A percentile compares a stretch with the other conserved stretches of the same genome.
phyloP scores from a whole-genome alignment of 2,888 invertebrate species.

The Hemicrepidius hirtus region DNA sequence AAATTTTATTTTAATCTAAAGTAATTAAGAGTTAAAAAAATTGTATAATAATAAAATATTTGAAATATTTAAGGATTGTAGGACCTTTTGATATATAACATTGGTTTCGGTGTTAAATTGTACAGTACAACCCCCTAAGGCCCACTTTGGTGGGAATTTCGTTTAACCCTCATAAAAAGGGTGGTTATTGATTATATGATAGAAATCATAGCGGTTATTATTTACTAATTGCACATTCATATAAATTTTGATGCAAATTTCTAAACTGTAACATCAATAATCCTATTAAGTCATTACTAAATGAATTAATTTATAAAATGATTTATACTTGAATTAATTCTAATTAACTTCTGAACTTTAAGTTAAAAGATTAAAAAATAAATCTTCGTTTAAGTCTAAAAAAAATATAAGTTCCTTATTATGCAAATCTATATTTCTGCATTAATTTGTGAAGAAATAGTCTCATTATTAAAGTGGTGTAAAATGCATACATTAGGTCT shows the following conservation, averaged over 20 bases:
- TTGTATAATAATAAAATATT: background rate
- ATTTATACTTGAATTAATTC: too few relatives aligned
- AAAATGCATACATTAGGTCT: constrained; percentile 4
- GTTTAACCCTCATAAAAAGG: constrained; percentile 9
- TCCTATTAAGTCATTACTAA: too few relatives aligned
- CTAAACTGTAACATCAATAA: too few relatives aligned
- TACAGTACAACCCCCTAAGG: background rate
- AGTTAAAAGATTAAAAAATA: background rate
- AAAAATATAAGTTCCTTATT: background rate
- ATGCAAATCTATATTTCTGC: constrained; percentile 12
- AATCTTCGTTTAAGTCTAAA: background rate
- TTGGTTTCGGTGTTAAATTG: background rate
- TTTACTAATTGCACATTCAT: background rate
- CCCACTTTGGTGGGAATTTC: constrained; percentile 15
- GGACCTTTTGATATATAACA: background rate
- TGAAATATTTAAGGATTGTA: background rate
- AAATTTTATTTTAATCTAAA: too few relatives aligned
- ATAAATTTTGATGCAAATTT: too few relatives aligned
- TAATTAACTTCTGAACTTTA: too few relatives aligned
- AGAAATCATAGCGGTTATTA: background rate
- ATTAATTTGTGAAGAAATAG: constrained; percentile 2
- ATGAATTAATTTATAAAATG: too few relatives aligned
- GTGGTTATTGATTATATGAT: background rate
- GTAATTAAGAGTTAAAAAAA: too few relatives aligned
- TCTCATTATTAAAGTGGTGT: constrained; percentile 1